A percentile compares a stretch with the other conserved stretches of the same genome.
Conservation (phyloP, 2,888 invertebrate genomes). For the Tetragnatha montana region DNA sequence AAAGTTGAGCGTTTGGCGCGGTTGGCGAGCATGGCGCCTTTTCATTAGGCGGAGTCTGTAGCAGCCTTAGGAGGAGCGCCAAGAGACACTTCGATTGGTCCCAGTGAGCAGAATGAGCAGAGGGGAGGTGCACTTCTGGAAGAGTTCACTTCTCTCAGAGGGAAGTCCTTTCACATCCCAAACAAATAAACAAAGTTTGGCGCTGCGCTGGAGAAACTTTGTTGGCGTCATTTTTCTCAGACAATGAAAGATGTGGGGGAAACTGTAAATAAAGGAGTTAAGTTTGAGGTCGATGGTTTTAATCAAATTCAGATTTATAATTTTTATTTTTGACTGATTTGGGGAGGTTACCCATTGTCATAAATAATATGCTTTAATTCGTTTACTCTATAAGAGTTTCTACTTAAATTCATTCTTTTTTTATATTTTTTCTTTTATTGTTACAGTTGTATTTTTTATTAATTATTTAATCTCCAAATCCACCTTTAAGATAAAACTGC, state of each 20-base stretch:
- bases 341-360: no score
- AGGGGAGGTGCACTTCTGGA: conserved; percentile 62
- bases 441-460: no score
- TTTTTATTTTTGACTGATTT: no score
- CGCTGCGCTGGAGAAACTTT: background rate
- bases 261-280: no score
- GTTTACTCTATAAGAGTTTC: no score
- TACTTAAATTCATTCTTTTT: no score
- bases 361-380: no score
- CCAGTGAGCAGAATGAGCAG: conserved; percentile 60
- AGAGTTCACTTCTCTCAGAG: conserved; percentile 54
- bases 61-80: conserved; percentile 67
- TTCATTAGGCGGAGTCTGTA: conserved; percentile 53
- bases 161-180: conserved; percentile 28
- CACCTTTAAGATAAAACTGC: no score
- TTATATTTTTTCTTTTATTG: no score
- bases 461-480: no score
- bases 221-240: background rate
- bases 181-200: conserved; percentile 37
- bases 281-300: no score
- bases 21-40: conserved; percentile 24
- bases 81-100: conserved; percentile 70
- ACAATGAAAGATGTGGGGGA: background rate
- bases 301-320: no score
- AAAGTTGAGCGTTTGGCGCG: conserved; percentile 15